Evolutionary conservation across 1,140 invertebrate species (phyloP).

Genomic region (Gryllus bimaculatus): DNA sequence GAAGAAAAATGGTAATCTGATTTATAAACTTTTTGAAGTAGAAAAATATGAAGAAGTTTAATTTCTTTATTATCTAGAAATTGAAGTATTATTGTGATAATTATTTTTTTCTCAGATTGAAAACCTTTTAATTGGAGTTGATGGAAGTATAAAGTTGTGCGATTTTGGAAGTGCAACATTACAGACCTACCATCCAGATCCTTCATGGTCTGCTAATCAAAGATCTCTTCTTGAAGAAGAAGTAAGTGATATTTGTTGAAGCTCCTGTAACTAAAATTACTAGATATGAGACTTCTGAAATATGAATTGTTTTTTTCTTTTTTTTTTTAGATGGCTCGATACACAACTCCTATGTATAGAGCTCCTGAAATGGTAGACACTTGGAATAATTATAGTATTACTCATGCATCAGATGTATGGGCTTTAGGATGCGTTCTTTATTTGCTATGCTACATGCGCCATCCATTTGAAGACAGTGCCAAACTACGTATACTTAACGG

Average conservation of each 20-base stretch:
- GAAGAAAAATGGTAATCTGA: too few relatives aligned
- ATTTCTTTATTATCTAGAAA: too few relatives aligned
- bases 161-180: conserved; percentile 97
- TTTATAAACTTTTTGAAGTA: too few relatives aligned
- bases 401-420: conserved; percentile 86
- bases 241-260: conserved; percentile 38
- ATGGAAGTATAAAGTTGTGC: conserved; percentile 88
- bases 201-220: conserved; percentile 85
- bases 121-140: conserved; percentile 64
- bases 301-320: conserved; percentile 23
- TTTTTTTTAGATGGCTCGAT: conserved; percentile 47
- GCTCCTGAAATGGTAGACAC: conserved; percentile 96
- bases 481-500: conserved; percentile 94
- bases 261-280: not conserved
- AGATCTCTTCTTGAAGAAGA: conserved; percentile 89
- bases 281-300: too few relatives aligned
- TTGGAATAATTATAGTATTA: conserved; percentile 92
- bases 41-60: too few relatives aligned
- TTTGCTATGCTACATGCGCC: conserved; percentile 81
- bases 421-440: conserved; percentile 94
- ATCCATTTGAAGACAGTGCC: conserved; percentile 95
- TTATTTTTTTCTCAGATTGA: conserved; percentile 38
- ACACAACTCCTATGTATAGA: conserved; percentile 81
- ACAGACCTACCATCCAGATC: conserved; percentile 71
- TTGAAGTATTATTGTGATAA: too few relatives aligned